Base-by-base conservation (phyloP, 2,888 invertebrate genomes). In the Blastobasis lacticolella region DNA sequence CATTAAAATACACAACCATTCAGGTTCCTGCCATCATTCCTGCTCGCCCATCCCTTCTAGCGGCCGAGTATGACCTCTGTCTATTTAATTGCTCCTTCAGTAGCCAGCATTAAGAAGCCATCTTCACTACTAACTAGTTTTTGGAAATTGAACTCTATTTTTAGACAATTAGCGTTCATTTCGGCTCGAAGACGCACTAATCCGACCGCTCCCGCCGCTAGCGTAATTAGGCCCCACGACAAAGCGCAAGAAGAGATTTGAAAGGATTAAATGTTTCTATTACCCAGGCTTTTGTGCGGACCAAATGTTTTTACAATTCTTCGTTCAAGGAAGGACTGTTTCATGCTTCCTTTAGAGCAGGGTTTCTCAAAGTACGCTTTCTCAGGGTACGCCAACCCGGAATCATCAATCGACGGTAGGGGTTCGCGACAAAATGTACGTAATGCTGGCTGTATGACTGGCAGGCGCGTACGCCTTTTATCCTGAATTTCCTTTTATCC, bases 181-280 rank as follows among this genome's bases (percentile, higher is more conserved):
- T 60, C 71, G 45, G 49, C 56, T 46, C 48, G 53, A 42, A 47
- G 71, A 68, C 64, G 72, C 67, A 69, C 71, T 6, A 9, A 40
- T 40, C 7, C 40, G 6, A 9, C 40, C 40, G 40, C 40, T 9
- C n/a, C 42, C 71, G 75, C 67, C 78, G 76, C 71, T 59, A 57
- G 64, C 65, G 75, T 76, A 82, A 82, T 80, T 81, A 84, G 74
- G 62, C 57, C 61, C 64, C 59, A 62, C 72, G 75, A 75, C 78
- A 77, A 72, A 6, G n/a, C 74, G 75, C 66, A 60, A 64, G 65
- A 66, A 71, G 72, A 77, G 76, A 73, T 75, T 72, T 67, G 68
- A 71, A 73, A 73, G 75, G 76, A 79, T 82, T 81, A 78, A 82
- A 80, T 76, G 78, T 77, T 83, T 76, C 73, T 76, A 76, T 80